These are phyloP conservation scores for Diadophis punctatus DNA, from an alignment of 2,113 vertebrate species.

Conservation along the genomic window DNA sequence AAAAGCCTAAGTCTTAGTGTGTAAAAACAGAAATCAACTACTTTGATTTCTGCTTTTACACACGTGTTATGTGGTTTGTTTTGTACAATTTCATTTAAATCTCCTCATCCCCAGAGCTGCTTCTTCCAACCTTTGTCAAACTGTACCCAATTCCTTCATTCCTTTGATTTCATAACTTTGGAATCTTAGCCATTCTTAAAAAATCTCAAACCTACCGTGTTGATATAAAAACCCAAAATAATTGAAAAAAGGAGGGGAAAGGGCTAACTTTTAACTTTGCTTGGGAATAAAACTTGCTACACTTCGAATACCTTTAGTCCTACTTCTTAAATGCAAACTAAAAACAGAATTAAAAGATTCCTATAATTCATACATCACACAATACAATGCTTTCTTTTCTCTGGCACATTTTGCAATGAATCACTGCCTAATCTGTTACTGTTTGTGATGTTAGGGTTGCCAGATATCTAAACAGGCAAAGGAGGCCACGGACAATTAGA, in stretches of 20 bases:
- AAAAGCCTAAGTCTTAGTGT: background rate
- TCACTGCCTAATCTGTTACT: background rate
- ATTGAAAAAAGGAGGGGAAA: background rate
- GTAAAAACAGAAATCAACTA: too few species aligned
- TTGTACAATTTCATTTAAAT: background rate
- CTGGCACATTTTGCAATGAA: background rate
- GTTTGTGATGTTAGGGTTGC: background rate
- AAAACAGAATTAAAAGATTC: background rate
- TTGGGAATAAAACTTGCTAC: background rate
- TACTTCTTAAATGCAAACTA: background rate
- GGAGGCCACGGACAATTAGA: background rate
- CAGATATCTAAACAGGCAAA: background rate
- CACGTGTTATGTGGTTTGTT: background rate
- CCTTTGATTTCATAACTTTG: background rate
- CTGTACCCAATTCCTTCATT: background rate
- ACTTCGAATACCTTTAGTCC: background rate
- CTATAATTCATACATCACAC: background rate
- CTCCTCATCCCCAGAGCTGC: background rate
- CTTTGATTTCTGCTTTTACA: background rate
- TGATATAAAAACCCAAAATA: background rate
- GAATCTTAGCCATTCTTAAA: background rate
- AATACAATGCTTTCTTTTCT: background rate
- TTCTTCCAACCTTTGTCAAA: background rate
- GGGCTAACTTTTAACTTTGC: background rate
- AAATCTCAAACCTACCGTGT: background rate